Percentiles rank a stretch among this genome's conserved stretches.
These are phyloP conservation scores for Drosophila meridionalis DNA, from an alignment of 2,888 invertebrate genomes.

Conservation along the genomic window DNA sequence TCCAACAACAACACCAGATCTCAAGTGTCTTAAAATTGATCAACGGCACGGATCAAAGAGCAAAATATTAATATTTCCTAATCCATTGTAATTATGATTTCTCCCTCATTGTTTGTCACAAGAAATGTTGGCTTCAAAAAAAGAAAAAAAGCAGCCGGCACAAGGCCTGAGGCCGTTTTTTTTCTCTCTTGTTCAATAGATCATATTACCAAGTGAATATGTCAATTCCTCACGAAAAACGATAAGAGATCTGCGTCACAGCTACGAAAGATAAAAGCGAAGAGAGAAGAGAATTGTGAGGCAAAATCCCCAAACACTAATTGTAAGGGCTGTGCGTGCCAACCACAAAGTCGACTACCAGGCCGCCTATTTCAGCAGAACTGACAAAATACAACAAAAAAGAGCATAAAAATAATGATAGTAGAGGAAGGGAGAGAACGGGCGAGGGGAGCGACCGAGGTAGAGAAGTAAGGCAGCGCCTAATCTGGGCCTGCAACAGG, in stretches of 20 bases:
- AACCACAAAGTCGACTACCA: constrained; percentile 58
- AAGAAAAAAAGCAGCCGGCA: constrained; percentile 45
- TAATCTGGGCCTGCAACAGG: constrained; percentile 59
- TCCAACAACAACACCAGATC: constrained; percentile 26
- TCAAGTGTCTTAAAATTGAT: constrained; percentile 55
- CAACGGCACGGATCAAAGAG: constrained; percentile 63
- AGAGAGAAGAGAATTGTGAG: constrained; percentile 14
- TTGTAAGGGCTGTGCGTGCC: constrained; percentile 56
- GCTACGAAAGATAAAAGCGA: constrained; percentile 16
- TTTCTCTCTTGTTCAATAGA: constrained; percentile 51
- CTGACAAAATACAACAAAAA: constrained; percentile 40
- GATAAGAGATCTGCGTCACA: constrained; percentile 75
- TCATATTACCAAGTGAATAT: constrained; percentile 76
- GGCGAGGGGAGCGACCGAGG: constrained; percentile 2
- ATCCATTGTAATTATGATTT: constrained; percentile 81
- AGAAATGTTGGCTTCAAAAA: constrained; percentile 62
- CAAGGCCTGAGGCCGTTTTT: constrained; percentile 24
- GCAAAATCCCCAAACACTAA: constrained; percentile 42
- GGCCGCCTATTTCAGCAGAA: constrained; percentile 54
- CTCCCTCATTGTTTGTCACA: constrained; percentile 71
- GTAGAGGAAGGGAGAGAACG: background rate
- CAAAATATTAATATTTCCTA: constrained; percentile 74
- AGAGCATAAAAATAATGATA: constrained; percentile 30
- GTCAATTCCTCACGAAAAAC: constrained; percentile 70
- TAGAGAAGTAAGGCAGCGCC: constrained; percentile 39